These are phyloP conservation scores for Machaerirhynchus nigripectus DNA, from an alignment of 2,113 vertebrate species.

Conservation along the genomic window DNA sequence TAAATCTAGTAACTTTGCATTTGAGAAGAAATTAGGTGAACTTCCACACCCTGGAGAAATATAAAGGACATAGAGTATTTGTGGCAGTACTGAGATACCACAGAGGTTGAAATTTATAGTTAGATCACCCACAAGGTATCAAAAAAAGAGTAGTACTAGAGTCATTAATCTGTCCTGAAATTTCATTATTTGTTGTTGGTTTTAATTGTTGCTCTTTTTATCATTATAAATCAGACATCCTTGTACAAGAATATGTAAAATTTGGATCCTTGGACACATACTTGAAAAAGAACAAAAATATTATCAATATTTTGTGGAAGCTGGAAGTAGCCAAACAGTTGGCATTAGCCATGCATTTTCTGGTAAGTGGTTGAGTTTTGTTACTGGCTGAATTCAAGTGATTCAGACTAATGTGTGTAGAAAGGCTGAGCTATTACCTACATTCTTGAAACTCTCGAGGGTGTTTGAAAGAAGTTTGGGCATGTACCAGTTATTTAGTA, in stretches of 20 bases:
- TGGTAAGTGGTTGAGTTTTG: slow-evolving; percentile 77
- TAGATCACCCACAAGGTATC: not conserved
- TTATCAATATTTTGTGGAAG: slow-evolving; percentile 95
- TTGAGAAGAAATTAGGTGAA: not conserved
- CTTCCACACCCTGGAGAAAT: not conserved
- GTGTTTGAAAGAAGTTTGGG: not conserved
- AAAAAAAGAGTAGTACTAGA: not conserved
- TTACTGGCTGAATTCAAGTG: not conserved
- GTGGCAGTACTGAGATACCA: not conserved
- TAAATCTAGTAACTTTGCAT: not conserved
- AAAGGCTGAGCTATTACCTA: not conserved
- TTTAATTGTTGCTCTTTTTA: not conserved
- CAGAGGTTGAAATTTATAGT: not conserved
- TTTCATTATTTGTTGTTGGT: not conserved
- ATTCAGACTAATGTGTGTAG: not conserved
- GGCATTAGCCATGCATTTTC: slow-evolving; percentile 95
- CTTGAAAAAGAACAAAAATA: slow-evolving; percentile 89
- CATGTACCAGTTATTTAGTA: not conserved
- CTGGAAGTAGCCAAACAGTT: slow-evolving; percentile 96
- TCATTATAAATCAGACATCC: slow-evolving; percentile 84
- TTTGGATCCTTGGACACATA: slow-evolving; percentile 95
- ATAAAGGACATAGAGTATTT: not conserved
- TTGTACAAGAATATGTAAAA: slow-evolving; percentile 95
- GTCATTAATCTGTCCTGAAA: not conserved
- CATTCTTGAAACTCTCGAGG: not conserved